Evolutionary conservation across 2,113 vertebrate genomes (phyloP).

Genomic region (Trematomus loennbergii): DNA sequence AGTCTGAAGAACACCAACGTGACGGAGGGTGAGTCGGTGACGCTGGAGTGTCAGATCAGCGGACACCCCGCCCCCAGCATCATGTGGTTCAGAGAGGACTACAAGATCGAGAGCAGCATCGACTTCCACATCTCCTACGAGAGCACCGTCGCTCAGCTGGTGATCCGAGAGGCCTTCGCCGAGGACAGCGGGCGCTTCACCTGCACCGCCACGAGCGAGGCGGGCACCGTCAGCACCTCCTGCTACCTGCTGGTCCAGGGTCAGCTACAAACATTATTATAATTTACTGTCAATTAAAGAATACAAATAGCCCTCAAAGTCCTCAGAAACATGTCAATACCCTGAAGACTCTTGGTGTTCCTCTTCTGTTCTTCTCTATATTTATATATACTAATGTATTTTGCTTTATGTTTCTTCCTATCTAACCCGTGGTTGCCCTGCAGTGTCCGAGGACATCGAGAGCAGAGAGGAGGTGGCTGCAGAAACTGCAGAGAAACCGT

Average conservation of each 20-base stretch:
- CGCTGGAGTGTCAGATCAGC: conserved; percentile 93
- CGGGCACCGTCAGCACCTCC: conserved; percentile 95
- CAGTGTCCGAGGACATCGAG: conserved; percentile 95
- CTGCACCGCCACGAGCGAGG: conserved; percentile 93
- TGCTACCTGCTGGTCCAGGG: conserved; percentile 94
- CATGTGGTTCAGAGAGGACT: conserved; percentile 98
- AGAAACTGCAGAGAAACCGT: conserved; percentile 86
- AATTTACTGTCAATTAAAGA: too few species aligned
- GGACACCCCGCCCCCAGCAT: conserved; percentile 90
- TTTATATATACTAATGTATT: too few species aligned
- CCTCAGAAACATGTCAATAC: too few species aligned
- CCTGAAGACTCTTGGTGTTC: too few species aligned
- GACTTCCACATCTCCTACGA: conserved; percentile 96
- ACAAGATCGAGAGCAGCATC: conserved; percentile 95
- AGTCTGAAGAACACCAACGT: conserved; percentile 93
- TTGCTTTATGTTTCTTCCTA: too few species aligned
- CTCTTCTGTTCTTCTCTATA: too few species aligned
- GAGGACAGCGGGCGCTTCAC: conserved; percentile 98
- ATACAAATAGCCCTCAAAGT: too few species aligned
- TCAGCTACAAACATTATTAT: conserved; percentile 37
- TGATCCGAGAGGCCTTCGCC: conserved; percentile 97
- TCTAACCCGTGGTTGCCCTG: conserved; percentile 38
- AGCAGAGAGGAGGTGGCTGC: conserved; percentile 85
- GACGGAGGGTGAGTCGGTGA: conserved; percentile 94
- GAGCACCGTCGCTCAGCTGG: conserved; percentile 85